A percentile compares a stretch with the other conserved stretches of the same genome.
Evolutionary conservation across 2,888 invertebrate genomes (phyloP).

Genomic region (Hypena proboscidalis): DNA sequence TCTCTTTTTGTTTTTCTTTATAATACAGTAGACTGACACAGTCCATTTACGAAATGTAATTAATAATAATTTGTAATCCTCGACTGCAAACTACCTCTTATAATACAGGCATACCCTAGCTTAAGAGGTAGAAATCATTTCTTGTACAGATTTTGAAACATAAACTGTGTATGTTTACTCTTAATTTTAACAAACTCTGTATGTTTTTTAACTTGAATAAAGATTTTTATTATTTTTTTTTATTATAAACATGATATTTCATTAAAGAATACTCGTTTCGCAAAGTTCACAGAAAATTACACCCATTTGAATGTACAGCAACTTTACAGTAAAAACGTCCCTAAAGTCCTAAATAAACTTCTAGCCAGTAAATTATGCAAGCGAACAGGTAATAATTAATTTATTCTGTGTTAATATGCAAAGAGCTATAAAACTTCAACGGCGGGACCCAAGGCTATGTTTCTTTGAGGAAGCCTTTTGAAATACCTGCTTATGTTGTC

Average conservation of each 20-base stretch:
- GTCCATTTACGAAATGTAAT: too few relatives aligned
- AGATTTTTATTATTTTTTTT: too few relatives aligned
- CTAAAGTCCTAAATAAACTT: slow-evolving; percentile 58
- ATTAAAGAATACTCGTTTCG: neutral
- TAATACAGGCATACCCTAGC: too few relatives aligned
- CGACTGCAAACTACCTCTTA: too few relatives aligned
- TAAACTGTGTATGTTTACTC: too few relatives aligned
- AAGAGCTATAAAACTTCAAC: slow-evolving; percentile 49
- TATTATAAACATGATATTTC: neutral
- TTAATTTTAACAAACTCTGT: too few relatives aligned
- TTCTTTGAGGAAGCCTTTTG: slow-evolving; percentile 51
- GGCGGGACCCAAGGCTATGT: slow-evolving; percentile 36
- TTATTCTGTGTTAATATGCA: slow-evolving; percentile 61
- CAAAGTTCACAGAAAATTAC: slow-evolving; percentile 21
- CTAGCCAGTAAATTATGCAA: slow-evolving; percentile 53
- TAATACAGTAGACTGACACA: too few relatives aligned
- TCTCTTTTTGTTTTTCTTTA: too few relatives aligned
- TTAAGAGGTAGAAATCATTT: too few relatives aligned
- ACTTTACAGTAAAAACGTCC: slow-evolving; percentile 37
- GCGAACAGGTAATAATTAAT: slow-evolving; percentile 64
- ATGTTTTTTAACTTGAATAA: too few relatives aligned
- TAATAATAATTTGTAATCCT: too few relatives aligned
- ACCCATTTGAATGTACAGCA: slow-evolving; percentile 21
- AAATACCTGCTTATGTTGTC: slow-evolving; percentile 16
- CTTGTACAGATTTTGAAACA: too few relatives aligned